Evolutionary conservation across 2,888 invertebrate genomes (phyloP), one percentile per base, ranked within the genome.

Genomic region (Caenorhabditis sp.): DNA sequence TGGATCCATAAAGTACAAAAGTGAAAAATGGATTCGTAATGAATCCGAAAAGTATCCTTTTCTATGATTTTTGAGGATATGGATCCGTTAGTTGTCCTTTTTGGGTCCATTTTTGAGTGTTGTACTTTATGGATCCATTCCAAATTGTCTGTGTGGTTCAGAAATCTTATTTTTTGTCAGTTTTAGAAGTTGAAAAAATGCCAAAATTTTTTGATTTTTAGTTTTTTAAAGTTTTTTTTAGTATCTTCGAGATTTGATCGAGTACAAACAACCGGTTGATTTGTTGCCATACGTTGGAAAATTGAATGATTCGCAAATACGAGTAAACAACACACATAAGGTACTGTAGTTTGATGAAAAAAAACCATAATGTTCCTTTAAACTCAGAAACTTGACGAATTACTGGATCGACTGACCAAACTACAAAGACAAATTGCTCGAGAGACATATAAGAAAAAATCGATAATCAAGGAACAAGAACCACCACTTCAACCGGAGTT

Each of bases 341-440:
- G 77, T 77, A n/a, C n/a, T n/a, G n/a, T 27, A 4, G n/a, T 27
- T 23, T 21, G 21, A 54, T 59, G 19, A 58, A 43, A 23, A 4
- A 26, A 21, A 37, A 21, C 19, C 21, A 21, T 14, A 10, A 31
- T 31, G 31, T 31, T 31, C 31, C 31, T 31, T 31, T 62, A 36
- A 8, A 69, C 63, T 37, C 53, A 75, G 69, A 74, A 67, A 17
- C 62, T 79, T 21, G 65, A 58, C 27, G 63, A 66, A 19, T 58
- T 81, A 0, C 74, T 74, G 31, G 78, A 80, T 12, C 67, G 81
- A 21, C 66, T 81, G 55, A 76, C 79, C 12, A 63, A 58, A 10
- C 76, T 81, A 0, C 81, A 81, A 59, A 49, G 81, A 31, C 67
- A 70, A 62, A 80, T 81, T n/a, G 81, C 81, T 1, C 37, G 78